Conservation (phyloP, 2,113 vertebrate genomes). For the Progne subis region DNA sequence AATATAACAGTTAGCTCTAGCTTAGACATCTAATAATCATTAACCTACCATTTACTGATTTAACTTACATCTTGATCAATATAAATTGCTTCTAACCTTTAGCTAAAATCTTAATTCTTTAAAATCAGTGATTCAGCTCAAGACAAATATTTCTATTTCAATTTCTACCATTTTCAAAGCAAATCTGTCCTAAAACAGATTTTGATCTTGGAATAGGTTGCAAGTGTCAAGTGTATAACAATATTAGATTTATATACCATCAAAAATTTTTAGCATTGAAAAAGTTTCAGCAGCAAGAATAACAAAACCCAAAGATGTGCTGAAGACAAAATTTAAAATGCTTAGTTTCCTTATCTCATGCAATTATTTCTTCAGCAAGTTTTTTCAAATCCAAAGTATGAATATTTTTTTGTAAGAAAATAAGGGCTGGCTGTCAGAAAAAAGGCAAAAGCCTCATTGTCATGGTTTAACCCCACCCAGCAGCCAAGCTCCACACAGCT, state of each 20-base stretch:
- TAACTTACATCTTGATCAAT: too few relatives aligned
- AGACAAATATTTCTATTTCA: not conserved
- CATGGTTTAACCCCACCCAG: not conserved
- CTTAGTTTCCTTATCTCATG: not conserved
- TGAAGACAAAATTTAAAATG: not conserved
- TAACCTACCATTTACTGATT: too few relatives aligned
- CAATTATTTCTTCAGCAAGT: not conserved
- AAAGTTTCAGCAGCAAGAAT: not conserved
- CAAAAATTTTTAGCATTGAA: not conserved
- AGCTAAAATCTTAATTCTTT: too few relatives aligned
- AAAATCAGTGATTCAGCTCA: not conserved
- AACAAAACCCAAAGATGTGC: not conserved
- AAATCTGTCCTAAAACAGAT: not conserved
- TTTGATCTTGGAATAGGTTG: not conserved
- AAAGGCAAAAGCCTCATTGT: not conserved
- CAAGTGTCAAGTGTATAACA: not conserved
- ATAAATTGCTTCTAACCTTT: too few relatives aligned
- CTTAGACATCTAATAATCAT: too few relatives aligned
- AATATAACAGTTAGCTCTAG: too few relatives aligned
- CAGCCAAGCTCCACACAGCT: not conserved
- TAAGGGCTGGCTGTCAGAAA: not conserved
- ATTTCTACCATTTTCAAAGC: not conserved
- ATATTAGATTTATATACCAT: not conserved
- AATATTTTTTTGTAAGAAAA: not conserved
- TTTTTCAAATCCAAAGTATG: not conserved